Base-by-base conservation (phyloP, 2,888 invertebrate genomes). In the Merodon equestris region DNA sequence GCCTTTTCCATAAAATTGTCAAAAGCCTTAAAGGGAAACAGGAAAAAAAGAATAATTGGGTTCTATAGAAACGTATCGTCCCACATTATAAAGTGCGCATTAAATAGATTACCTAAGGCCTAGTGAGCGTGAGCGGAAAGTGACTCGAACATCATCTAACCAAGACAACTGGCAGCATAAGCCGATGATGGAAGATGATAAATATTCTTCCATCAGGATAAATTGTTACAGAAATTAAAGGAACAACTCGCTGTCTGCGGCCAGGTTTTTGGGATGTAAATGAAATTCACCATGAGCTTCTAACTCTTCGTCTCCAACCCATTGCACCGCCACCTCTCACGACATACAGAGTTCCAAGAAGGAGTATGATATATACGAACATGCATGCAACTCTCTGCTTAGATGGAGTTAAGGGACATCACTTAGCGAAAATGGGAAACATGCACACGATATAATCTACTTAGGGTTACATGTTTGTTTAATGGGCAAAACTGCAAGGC, bases 381-480 rank as follows among this genome's bases (percentile, higher is more conserved):
- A 27, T 27, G 27, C 27, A 7, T 27, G 27, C 7, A n/a, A n/a
- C n/a, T n/a, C n/a, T n/a, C n/a, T n/a, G n/a, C n/a, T n/a, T n/a
- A n/a, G n/a, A n/a, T n/a, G 7, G 27, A 27, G 27, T 27, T 27
- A 27, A 27, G 27, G 27, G 27, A 27, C 27, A 7, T 27, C 27
- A 7, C 27, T 27, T 27, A 27, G 27, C 4, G 34, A 47, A 42
- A 15, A 64, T 53, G 64, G 27, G 12, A 40, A 47, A 42, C 27
- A 64, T 53, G 64, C 42, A 56, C 72, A 67, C 61, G 77, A 73
- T 51, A 67, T 67, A 72, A 77, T 77, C 77, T 67, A 77, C 77
- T 77, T 77, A 72, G 63, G 17, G 76, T 47, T 53, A 58, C 48
- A 68, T 77, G 63, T 58, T 73, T 77, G 67, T 77, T 72, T 77